Percentiles rank a stretch among this genome's conserved stretches.
Evolutionary conservation across 1,140 invertebrate genomes (phyloP).

Genomic region (Wasmannia auropunctata): DNA sequence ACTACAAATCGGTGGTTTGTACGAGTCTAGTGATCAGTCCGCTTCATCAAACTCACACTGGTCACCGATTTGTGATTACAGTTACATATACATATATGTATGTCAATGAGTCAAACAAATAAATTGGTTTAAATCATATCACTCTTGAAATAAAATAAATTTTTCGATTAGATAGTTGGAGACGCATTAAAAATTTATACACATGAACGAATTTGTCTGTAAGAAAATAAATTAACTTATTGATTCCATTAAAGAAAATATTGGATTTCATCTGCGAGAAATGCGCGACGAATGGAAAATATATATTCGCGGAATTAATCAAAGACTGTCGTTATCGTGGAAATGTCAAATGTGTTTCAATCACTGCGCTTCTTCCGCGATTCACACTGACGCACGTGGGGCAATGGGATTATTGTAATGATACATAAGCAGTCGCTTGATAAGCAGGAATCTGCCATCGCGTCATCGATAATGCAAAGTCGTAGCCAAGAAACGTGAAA

Average conservation of each 20-base stretch:
- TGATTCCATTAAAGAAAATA: background rate
- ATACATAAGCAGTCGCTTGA: conserved; percentile 22
- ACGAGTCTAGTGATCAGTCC: too few species aligned
- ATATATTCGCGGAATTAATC: conserved; percentile 14
- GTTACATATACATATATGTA: too few species aligned
- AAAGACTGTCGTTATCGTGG: background rate
- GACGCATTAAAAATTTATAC: background rate
- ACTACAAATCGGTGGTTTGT: too few species aligned
- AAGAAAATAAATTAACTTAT: background rate
- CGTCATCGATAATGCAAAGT: conserved; percentile 63
- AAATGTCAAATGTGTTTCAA: conserved; percentile 29
- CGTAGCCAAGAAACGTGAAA: conserved; percentile 55
- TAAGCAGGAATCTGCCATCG: conserved; percentile 55
- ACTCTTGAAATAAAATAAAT: background rate
- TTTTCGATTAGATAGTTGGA: background rate
- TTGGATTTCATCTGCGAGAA: background rate
- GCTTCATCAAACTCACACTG: too few species aligned
- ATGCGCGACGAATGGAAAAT: background rate
- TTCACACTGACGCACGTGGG: background rate
- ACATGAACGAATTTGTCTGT: background rate
- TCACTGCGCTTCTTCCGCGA: background rate
- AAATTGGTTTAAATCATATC: too few species aligned
- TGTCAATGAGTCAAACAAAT: too few species aligned
- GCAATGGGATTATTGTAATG: conserved; percentile 31
- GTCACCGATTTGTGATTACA: too few species aligned